Evolutionary conservation across 1,140 invertebrate genomes (phyloP).

Genomic region (Neocloeon triangulifer): DNA sequence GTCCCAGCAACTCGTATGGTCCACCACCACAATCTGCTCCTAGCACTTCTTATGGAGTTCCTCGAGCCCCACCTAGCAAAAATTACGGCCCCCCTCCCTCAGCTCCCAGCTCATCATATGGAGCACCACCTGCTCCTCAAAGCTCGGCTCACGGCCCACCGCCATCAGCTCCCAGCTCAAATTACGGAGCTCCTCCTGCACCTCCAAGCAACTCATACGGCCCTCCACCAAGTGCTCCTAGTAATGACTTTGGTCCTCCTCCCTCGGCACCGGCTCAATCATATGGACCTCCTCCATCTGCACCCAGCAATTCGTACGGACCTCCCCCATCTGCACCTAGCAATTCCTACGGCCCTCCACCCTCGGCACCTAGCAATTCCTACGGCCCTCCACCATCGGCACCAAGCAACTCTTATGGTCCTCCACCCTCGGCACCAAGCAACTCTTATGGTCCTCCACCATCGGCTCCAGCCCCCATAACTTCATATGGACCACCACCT

Average conservation of each 20-base stretch:
- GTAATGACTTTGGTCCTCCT: neutral
- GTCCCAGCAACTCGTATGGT: too few species aligned
- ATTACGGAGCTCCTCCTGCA: slow-evolving; percentile 9
- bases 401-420: slow-evolving; percentile 9
- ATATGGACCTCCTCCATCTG: slow-evolving; percentile 8
- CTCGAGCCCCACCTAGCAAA: slow-evolving; percentile 11
- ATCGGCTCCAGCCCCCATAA: slow-evolving; percentile 15
- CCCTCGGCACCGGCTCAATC: neutral
- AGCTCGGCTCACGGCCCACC: slow-evolving; percentile 10
- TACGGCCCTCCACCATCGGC: slow-evolving; percentile 7
- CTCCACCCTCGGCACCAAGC: neutral
- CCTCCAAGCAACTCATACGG: slow-evolving; percentile 10
- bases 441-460: slow-evolving; percentile 12
- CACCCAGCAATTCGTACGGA: slow-evolving; percentile 9
- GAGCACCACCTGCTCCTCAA: slow-evolving; percentile 6
- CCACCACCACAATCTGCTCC: too few species aligned
- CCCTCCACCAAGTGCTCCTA: slow-evolving; percentile 7
- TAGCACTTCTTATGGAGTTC: too few species aligned
- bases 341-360: slow-evolving; percentile 2
- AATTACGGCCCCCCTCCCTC: slow-evolving; percentile 12
- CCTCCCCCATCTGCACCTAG: slow-evolving; percentile 1
- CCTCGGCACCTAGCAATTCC: slow-evolving; percentile 4
- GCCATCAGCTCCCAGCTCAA: slow-evolving; percentile 8
- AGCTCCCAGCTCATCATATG: slow-evolving; percentile 9
- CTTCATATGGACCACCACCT: slow-evolving; percentile 11